These are phyloP conservation scores for Cheirogaleus major DNA, from an alignment of 2,797 vertebrate genomes.

Conservation along the genomic window DNA sequence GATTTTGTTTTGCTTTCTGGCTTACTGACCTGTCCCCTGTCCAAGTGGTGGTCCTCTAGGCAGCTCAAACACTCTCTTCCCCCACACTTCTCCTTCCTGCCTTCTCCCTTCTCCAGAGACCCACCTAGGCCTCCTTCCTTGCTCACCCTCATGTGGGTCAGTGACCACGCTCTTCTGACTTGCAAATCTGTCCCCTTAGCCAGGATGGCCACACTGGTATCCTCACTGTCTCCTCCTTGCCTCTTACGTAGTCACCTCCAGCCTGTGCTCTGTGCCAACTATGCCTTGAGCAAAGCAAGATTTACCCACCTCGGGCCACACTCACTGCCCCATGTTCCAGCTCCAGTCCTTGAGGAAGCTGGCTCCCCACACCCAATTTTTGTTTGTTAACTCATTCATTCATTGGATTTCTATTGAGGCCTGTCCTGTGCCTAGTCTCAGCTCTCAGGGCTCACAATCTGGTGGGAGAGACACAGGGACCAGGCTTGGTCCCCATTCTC, in stretches of 20 bases:
- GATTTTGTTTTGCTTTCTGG: not conserved
- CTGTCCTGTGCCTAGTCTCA: not conserved
- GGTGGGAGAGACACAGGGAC: not conserved
- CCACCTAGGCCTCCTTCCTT: not conserved
- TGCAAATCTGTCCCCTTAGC: not conserved
- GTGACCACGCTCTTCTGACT: not conserved
- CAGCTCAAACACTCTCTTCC: not conserved
- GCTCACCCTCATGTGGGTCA: not conserved
- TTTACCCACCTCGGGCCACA: not conserved
- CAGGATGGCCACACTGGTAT: not conserved
- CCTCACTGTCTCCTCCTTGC: not conserved
- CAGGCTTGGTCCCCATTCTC: not conserved
- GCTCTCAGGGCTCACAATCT: not conserved
- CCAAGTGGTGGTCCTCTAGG: not conserved
- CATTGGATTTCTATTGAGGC: not conserved
- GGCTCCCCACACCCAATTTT: not conserved
- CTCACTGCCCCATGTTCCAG: not conserved
- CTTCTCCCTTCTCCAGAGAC: not conserved
- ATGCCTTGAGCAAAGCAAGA: not conserved
- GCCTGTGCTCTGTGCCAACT: not conserved
- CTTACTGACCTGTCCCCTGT: not conserved
- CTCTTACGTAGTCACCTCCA: not conserved
- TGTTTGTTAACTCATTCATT: not conserved
- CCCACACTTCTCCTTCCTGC: not conserved
- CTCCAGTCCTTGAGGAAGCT: constrained; percentile 3